A percentile compares a stretch with the other conserved stretches of the same genome.
Evolutionary conservation across 2,888 invertebrate species (phyloP).

Genomic region (Nymphalis c-album): DNA sequence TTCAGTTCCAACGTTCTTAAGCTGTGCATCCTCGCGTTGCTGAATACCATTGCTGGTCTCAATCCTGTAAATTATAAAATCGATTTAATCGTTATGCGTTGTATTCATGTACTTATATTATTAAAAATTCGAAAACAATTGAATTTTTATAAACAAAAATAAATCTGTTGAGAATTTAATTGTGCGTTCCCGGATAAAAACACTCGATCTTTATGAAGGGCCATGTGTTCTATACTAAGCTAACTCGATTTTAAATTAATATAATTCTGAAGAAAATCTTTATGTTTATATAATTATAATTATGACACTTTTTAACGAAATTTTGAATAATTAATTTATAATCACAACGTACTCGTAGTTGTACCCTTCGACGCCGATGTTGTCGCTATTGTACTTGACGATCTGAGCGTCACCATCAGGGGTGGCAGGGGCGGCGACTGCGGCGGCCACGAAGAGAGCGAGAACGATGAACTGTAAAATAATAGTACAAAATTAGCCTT

Average conservation of each 20-base stretch:
- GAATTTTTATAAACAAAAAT: too few relatives aligned
- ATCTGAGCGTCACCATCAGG: slow-evolving; percentile 53
- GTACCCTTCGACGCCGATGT: slow-evolving; percentile 65
- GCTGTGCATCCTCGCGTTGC: slow-evolving; percentile 3
- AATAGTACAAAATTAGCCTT: not conserved
- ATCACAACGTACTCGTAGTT: slow-evolving; percentile 53
- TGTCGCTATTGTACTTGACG: slow-evolving; percentile 46
- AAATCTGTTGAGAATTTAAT: too few relatives aligned
- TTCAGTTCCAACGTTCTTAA: slow-evolving; percentile 54
- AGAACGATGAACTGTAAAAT: slow-evolving; percentile 65
- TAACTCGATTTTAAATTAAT: too few relatives aligned
- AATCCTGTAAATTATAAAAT: slow-evolving; percentile 42
- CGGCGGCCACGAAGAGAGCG: slow-evolving; percentile 61
- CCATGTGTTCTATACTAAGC: too few relatives aligned
- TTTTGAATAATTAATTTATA: not conserved
- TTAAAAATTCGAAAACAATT: too few relatives aligned
- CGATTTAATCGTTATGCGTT: too few relatives aligned
- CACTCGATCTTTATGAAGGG: too few relatives aligned
- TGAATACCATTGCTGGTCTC: slow-evolving; percentile 64
- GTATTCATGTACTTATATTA: too few relatives aligned
- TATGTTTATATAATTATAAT: too few relatives aligned
- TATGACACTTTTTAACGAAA: too few relatives aligned
- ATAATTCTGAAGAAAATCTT: too few relatives aligned
- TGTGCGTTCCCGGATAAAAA: too few relatives aligned
- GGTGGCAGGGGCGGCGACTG: slow-evolving; percentile 49